Evolutionary conservation across 2,797 vertebrate species (phyloP).

Genomic region (Spondyliosoma cantharus): DNA sequence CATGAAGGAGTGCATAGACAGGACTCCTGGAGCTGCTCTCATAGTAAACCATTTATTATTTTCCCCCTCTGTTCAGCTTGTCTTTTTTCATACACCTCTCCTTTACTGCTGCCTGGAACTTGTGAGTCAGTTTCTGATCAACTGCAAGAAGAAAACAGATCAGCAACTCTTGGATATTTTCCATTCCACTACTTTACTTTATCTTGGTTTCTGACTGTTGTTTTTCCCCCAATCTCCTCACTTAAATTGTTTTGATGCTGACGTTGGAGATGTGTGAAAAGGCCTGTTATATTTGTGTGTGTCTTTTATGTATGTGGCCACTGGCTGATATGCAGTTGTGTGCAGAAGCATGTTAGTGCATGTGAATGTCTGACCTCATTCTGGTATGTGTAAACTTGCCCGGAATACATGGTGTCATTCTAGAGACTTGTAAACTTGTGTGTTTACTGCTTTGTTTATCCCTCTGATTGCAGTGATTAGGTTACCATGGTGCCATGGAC

Average conservation of each 20-base stretch:
- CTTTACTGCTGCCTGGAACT: constrained; percentile 63
- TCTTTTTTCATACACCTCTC: constrained; percentile 18
- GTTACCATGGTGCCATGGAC: constrained; percentile 12
- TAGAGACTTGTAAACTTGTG: constrained; percentile 45
- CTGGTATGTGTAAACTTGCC: constrained; percentile 54
- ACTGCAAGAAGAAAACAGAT: constrained; percentile 32
- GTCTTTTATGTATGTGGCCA: constrained; percentile 8
- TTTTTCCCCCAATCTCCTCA: not conserved
- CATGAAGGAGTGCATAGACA: not conserved
- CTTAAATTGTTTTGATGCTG: constrained; percentile 31
- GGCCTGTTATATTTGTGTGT: constrained; percentile 13
- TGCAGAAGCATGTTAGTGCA: constrained; percentile 27
- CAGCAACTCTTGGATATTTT: constrained; percentile 12
- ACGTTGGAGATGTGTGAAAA: constrained; percentile 6
- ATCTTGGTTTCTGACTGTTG: not conserved
- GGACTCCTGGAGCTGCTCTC: constrained; percentile 20
- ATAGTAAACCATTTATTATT: constrained; percentile 28
- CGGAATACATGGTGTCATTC: constrained; percentile 45
- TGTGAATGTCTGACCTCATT: constrained; percentile 53
- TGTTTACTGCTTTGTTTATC: constrained; percentile 69
- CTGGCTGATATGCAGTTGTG: constrained; percentile 15
- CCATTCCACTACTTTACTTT: constrained; percentile 3
- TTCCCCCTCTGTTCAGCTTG: not conserved
- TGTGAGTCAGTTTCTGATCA: constrained; percentile 67
- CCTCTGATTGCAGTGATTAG: constrained; percentile 42